A percentile compares a stretch with the other conserved stretches of the same genome.
phyloP scores from a whole-genome alignment of 2,888 invertebrate species.

The Mystacides longicornis region DNA sequence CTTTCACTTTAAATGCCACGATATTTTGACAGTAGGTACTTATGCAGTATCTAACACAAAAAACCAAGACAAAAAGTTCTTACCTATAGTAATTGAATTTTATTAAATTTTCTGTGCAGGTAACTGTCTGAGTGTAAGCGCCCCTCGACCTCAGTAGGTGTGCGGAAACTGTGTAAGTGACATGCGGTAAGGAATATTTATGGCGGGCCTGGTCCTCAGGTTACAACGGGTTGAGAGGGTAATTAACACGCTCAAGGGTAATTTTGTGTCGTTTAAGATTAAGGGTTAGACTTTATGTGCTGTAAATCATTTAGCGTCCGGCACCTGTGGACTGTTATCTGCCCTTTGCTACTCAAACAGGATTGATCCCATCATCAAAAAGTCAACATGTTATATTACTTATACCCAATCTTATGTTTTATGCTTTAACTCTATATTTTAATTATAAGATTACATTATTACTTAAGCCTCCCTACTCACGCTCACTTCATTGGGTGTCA shows the following conservation, averaged over 20 bases:
- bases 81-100: background rate
- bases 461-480: too few species aligned
- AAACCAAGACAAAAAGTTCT: too few species aligned
- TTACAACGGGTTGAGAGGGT: conserved; percentile 16
- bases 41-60: too few species aligned
- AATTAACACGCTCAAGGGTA: conserved; percentile 18
- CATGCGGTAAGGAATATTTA: conserved; percentile 23
- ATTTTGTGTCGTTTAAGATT: conserved; percentile 2
- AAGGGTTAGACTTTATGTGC: background rate
- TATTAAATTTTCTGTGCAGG: background rate
- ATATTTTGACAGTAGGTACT: too few species aligned
- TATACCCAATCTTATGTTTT: too few species aligned
- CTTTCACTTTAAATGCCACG: too few species aligned
- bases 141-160: conserved; percentile 11
- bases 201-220: conserved; percentile 6
- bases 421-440: too few species aligned
- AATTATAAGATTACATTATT: too few species aligned
- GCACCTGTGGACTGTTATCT: background rate
- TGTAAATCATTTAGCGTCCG: background rate
- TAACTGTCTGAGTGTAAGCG: background rate
- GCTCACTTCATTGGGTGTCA: too few species aligned
- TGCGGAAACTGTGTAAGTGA: conserved; percentile 11
- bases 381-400: too few species aligned
- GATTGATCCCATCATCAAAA: too few species aligned
- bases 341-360: too few species aligned